phyloP scores from a whole-genome alignment of 2,888 invertebrate genomes.

The Pecten maximus region DNA sequence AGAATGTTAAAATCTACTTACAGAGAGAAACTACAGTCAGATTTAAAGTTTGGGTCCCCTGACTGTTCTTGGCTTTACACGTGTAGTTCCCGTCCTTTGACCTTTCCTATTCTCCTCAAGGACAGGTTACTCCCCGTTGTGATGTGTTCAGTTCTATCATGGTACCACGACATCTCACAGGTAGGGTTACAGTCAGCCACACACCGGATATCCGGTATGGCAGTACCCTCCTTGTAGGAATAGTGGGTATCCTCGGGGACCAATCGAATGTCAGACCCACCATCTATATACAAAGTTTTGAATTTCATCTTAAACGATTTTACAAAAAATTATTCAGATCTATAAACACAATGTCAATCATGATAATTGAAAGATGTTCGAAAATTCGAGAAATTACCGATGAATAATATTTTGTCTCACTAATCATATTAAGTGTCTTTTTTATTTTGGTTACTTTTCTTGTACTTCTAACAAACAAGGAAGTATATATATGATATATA shows the following conservation, averaged over 20 bases:
- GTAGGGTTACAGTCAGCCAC: not conserved
- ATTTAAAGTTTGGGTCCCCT: not conserved
- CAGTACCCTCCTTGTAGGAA: not conserved
- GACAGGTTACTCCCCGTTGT: not conserved
- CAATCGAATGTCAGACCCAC: not conserved
- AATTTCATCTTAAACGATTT: too few relatives aligned
- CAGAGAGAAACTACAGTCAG: not conserved
- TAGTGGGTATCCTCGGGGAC: not conserved
- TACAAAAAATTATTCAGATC: too few relatives aligned
- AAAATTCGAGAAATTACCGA: too few relatives aligned
- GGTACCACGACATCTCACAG: not conserved
- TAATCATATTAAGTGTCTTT: too few relatives aligned
- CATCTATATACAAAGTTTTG: not conserved
- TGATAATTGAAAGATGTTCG: too few relatives aligned
- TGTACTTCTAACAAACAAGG: too few relatives aligned
- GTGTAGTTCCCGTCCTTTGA: conserved; percentile 13
- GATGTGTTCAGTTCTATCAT: not conserved
- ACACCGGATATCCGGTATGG: conserved; percentile 7
- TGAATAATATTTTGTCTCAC: too few relatives aligned
- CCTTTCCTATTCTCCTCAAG: not conserved
- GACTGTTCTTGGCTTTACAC: not conserved
- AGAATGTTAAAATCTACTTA: not conserved
- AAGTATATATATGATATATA: too few relatives aligned
- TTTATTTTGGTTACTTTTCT: too few relatives aligned
- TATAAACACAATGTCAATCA: too few relatives aligned